Conservation (phyloP, 2,797 vertebrate genomes). For the Eulemur mongoz region DNA sequence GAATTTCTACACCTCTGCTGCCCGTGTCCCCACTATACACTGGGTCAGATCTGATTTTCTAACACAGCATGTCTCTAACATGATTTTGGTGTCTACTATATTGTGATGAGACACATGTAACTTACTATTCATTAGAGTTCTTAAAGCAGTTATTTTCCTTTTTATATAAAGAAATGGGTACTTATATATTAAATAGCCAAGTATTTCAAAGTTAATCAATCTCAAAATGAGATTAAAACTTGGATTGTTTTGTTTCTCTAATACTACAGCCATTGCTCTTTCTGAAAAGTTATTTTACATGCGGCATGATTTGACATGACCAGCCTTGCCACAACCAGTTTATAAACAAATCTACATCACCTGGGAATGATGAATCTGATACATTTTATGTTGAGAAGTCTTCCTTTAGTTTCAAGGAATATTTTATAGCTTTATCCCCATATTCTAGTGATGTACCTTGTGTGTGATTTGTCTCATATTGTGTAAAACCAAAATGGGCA, state of each 20-base stretch:
- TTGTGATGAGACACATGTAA: background rate
- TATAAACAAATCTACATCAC: background rate
- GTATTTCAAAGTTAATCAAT: background rate
- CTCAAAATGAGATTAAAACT: background rate
- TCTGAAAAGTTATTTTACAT: background rate
- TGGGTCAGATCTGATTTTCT: background rate
- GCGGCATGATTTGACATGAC: background rate
- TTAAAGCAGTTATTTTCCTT: background rate
- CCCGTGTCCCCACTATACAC: background rate
- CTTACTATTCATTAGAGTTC: background rate
- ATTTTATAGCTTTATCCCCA: background rate
- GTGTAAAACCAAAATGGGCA: background rate
- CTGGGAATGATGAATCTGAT: background rate
- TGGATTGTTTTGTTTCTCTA: background rate
- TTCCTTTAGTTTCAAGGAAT: background rate
- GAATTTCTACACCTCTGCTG: background rate
- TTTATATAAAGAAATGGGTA: background rate
- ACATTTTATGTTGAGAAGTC: background rate
- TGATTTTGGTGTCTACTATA: background rate
- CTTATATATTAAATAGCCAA: background rate
- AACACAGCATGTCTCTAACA: background rate
- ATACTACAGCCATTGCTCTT: background rate
- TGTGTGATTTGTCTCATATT: background rate
- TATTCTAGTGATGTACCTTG: background rate
- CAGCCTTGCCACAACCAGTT: background rate